These are phyloP conservation scores for Saccopteryx leptura DNA, from an alignment of 2,113 vertebrate species.

Conservation along the genomic window DNA sequence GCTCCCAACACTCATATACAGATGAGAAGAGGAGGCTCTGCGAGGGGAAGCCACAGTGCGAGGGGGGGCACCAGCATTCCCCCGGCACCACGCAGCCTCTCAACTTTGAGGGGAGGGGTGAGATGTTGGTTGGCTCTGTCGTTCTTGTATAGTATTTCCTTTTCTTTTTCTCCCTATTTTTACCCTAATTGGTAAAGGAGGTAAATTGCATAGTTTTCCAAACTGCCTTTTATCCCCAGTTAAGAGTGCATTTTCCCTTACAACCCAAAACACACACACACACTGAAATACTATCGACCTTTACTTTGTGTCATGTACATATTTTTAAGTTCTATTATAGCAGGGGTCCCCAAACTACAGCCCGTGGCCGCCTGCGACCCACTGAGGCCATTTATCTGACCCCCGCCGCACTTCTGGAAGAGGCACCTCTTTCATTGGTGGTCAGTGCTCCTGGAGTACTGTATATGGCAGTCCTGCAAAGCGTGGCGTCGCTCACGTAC, in stretches of 20 bases:
- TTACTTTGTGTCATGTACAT: background rate
- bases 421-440: no score
- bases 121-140: background rate
- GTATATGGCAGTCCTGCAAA: no score
- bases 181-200: background rate
- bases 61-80: background rate
- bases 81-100: rapidly evolving
- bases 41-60: background rate
- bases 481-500: no score
- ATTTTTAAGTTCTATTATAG: background rate
- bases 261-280: background rate
- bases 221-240: background rate
- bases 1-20: rapidly evolving
- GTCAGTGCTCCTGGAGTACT: no score
- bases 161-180: background rate
- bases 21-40: background rate
- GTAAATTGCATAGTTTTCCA: background rate
- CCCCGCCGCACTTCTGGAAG: no score
- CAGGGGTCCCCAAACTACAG: no score
- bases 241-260: background rate
- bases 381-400: no score
- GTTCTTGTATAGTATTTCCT: background rate
- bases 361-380: no score
- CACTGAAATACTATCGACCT: background rate
- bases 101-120: background rate